These are phyloP conservation scores for Hycleus phaleratus DNA, from an alignment of 1,140 invertebrate species.

Conservation along the genomic window DNA sequence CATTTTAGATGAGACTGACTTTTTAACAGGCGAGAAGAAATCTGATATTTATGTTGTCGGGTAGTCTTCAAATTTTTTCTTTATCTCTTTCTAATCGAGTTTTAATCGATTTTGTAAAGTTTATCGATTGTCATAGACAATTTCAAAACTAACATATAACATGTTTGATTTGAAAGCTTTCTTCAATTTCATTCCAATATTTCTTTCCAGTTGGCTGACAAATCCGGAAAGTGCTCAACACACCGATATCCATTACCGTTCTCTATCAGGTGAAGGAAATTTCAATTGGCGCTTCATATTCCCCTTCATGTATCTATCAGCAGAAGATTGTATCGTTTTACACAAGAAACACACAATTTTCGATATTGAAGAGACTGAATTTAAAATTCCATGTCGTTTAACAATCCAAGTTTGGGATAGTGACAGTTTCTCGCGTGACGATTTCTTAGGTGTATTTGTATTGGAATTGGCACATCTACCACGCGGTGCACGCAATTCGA, in stretches of 20 bases:
- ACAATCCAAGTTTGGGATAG: slow-evolving; percentile 68
- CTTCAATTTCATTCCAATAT: slow-evolving; percentile 7
- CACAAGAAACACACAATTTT: slow-evolving; percentile 50
- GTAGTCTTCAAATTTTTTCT: slow-evolving; percentile 42
- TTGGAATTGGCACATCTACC: slow-evolving; percentile 42
- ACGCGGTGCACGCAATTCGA: slow-evolving; percentile 43
- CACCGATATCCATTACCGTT: slow-evolving; percentile 78
- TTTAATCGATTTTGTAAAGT: too few relatives aligned
- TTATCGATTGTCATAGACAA: not conserved
- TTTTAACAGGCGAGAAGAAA: slow-evolving; percentile 71
- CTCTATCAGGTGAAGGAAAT: slow-evolving; percentile 70
- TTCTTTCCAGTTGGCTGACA: slow-evolving; percentile 61
- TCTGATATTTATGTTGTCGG: slow-evolving; percentile 83
- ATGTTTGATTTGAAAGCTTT: not conserved
- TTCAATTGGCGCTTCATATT: slow-evolving; percentile 92
- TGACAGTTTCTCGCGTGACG: slow-evolving; percentile 67
- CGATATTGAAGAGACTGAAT: slow-evolving; percentile 56
- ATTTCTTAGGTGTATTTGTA: slow-evolving; percentile 61
- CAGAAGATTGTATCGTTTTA: slow-evolving; percentile 67
- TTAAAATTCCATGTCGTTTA: slow-evolving; percentile 56
- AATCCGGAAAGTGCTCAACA: slow-evolving; percentile 60
- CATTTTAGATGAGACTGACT: slow-evolving; percentile 64
- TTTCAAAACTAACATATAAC: not conserved
- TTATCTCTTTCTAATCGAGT: too few relatives aligned
- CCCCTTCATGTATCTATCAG: slow-evolving; percentile 66